These are phyloP conservation scores for Saccostrea cuccullata DNA, from an alignment of 1,140 invertebrate species.

Conservation along the genomic window DNA sequence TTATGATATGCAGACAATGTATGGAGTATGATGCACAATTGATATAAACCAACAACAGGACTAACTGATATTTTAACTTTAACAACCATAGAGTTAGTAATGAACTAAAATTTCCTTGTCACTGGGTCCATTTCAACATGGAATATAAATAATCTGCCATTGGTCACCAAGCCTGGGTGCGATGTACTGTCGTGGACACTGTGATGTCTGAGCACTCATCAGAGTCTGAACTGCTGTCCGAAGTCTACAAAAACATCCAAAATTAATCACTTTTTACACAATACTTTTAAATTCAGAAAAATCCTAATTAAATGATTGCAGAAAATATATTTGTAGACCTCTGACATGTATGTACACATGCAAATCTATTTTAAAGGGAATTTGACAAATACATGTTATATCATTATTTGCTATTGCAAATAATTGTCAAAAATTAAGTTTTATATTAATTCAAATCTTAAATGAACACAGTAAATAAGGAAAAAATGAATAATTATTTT, in stretches of 20 bases:
- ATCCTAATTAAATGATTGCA: no score
- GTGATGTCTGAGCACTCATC: slow-evolving; percentile 75
- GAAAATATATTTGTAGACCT: no score
- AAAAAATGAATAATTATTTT: no score
- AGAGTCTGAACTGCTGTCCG: slow-evolving; percentile 73
- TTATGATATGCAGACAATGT: slow-evolving; percentile 35
- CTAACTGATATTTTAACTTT: slow-evolving; percentile 8
- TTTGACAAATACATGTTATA: no score
- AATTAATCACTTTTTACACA: no score
- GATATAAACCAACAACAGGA: slow-evolving; percentile 27
- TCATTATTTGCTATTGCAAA: no score
- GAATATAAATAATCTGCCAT: slow-evolving; percentile 11
- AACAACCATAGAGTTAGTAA: slow-evolving; percentile 20
- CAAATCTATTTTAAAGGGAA: no score
- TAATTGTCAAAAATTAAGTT: no score
- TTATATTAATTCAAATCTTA: no score
- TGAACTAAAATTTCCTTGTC: slow-evolving; percentile 26
- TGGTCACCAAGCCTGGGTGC: slow-evolving; percentile 38
- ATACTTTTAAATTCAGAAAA: no score
- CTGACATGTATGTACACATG: no score
- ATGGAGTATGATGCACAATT: slow-evolving; percentile 9
- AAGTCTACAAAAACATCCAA: slow-evolving; percentile 51
- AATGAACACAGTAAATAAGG: no score
- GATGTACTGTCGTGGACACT: slow-evolving; percentile 70
- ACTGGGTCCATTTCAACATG: slow-evolving; percentile 29